Evolutionary conservation across 2,888 invertebrate species (phyloP), one percentile per base, ranked within the genome.

Genomic region (Drosophila subquinaria): DNA sequence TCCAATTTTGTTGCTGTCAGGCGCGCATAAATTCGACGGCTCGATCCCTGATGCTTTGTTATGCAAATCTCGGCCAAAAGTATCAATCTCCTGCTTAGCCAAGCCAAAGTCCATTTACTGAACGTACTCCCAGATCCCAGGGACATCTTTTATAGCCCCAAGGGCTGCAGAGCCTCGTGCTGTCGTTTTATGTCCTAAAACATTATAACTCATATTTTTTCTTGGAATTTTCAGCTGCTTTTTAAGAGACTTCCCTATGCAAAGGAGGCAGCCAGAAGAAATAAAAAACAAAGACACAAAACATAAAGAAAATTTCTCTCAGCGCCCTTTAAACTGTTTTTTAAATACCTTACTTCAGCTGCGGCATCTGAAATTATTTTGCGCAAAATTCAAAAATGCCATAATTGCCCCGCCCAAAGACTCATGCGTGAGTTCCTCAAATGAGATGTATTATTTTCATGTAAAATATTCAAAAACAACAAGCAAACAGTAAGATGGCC

Each of bases 1-100:
- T 89, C 76, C 89, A 89, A 84, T 84, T 84, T 89, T 76, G 70
- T 79, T 83, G 87, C 79, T 73, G 76, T 50, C 72, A 81, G 87
- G 78, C 70, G 72, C 63, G 87, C 83, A 86, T 81, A 83, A 88
- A 78, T 70, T 71, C 51, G 27, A 40, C 23, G 48, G 36, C 50
- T 47, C 57, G 45, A 59, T 67, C 63, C 63, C 57, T 17, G 27
- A 52, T 56, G 71, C 81, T 80, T 86, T 88, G 71, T 82, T 82
- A 84, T 82, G 89, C 78, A 88, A 86, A 88, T 86, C 82, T 73
- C 64, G 20, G 60, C 66, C 55, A 55, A 64, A 70, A 73, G 71
- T 82, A 82, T 82, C 79, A 76, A 74, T 77, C 70, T 77, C 56
- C n/a, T 48, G 72, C 79, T 72, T 60, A 69, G 70, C 40, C 62